Conservation (phyloP, 2,113 vertebrate genomes). For the Platycercus adscitus region DNA sequence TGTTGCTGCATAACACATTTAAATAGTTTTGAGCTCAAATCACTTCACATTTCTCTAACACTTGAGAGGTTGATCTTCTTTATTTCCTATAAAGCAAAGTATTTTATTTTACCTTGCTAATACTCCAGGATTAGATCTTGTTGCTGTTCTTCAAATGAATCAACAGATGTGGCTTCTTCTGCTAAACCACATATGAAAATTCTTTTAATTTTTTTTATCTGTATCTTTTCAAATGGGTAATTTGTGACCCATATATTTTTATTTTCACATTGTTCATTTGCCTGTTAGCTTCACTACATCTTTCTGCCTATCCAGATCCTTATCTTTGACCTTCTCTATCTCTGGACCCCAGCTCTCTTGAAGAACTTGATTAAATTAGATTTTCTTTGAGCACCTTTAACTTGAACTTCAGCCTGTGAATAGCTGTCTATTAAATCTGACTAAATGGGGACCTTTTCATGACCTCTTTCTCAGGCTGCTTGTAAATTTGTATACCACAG, state of each 20-base stretch:
- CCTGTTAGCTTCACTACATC: background rate
- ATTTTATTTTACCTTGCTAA: background rate
- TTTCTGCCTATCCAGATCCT: background rate
- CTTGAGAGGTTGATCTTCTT: background rate
- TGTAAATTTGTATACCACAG: background rate
- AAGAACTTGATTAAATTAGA: background rate
- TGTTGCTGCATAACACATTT: background rate
- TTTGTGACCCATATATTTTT: background rate
- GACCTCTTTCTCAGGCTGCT: background rate
- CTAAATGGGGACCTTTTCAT: background rate
- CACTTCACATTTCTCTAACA: background rate
- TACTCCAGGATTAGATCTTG: background rate
- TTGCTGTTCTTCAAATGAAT: background rate
- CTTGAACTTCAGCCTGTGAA: background rate
- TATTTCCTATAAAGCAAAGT: background rate
- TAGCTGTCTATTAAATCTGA: background rate
- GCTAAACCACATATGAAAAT: background rate
- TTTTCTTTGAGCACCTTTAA: background rate
- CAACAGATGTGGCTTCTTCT: background rate
- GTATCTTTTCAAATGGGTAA: background rate
- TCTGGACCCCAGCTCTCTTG: background rate
- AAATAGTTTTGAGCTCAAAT: background rate
- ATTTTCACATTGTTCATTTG: background rate
- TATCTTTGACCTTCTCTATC: background rate
- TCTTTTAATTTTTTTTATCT: background rate